Evolutionary conservation across 2,888 invertebrate genomes (phyloP), one percentile per base, ranked within the genome.

Genomic region (Cylloceria caligata): DNA sequence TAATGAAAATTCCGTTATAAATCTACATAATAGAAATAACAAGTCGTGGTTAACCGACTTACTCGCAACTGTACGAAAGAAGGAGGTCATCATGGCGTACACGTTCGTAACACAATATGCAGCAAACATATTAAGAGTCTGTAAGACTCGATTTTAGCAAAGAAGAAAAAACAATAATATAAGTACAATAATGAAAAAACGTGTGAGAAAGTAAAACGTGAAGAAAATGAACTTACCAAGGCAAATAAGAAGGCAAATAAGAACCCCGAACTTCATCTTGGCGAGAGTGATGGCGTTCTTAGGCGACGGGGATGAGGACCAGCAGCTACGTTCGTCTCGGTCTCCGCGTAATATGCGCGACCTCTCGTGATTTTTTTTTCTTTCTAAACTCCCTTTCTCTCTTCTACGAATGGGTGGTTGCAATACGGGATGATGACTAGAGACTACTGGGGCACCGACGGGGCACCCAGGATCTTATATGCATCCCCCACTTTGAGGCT

Each of bases 401-500:
- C 24, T 62, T 73, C 81, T 73, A 80, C 67, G 34, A 71, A 77
- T 80, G 80, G 73, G 72, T 42, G 73, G 76, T 78, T 85, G 84
- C 80, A 83, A 84, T 78, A 83, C 83, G 88, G 87, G 89, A 90
- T 90, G 90, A 90, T 91, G 91, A 91, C 90, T 90, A 91, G 90
- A 90, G 90, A 87, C 89, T 91, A 91, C 92, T 91, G 90, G 88
- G 88, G 87, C 84, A 81, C 86, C 88, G 87, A 87, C 88, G 88
- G 87, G 87, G 86, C 87, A 87, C 87, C 88, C 85, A 88, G 88
- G 90, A 90, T 88, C 91, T 93, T 93, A 92, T 92, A 92, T 92
- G 90, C 88, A 87, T 87, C 92, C 91, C 92, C 91, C 90, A 90
- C 91, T 91, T 89, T 88, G 75, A 76, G 78, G 79, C 77, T 34